Conservation (phyloP, 1,140 invertebrate genomes). For the Conus betulinus region DNA sequence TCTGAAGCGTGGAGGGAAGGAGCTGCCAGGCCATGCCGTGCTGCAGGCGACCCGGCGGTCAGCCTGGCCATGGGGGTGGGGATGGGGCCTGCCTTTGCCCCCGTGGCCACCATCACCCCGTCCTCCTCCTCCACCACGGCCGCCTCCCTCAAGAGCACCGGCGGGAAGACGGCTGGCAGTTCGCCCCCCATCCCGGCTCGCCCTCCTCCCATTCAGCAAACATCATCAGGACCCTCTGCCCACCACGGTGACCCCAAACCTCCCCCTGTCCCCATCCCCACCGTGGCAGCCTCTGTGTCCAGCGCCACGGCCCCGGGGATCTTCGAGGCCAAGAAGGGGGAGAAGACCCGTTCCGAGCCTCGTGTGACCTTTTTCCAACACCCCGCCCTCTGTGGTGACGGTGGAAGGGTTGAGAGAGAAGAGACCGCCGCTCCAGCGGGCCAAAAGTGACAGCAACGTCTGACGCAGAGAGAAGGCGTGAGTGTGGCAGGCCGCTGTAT, state of each 20-base stretch:
- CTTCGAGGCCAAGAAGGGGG: conserved; percentile 9
- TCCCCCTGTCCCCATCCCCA: conserved; percentile 20
- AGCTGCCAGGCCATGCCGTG: not conserved
- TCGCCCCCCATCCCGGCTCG: not conserved
- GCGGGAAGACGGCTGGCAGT: not conserved
- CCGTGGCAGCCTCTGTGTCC: conserved; percentile 11
- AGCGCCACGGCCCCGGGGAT: not conserved
- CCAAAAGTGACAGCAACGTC: conserved; percentile 30
- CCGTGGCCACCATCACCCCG: not conserved
- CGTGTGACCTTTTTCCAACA: conserved; percentile 33
- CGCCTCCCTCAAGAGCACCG: not conserved
- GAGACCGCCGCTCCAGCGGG: not conserved
- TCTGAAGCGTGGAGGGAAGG: not conserved
- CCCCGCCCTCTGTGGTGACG: conserved; percentile 20
- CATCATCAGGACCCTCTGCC: not conserved
- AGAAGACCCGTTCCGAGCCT: conserved; percentile 32
- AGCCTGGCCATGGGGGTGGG: conserved; percentile 6
- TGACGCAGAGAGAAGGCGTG: not conserved
- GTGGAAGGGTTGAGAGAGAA: not conserved
- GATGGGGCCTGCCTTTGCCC: not conserved
- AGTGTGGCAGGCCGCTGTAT: not conserved
- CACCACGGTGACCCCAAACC: not conserved
- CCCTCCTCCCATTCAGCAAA: not conserved
- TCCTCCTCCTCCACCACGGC: conserved; percentile 13
- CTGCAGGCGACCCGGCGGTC: not conserved